Evolutionary conservation across 2,113 vertebrate genomes (phyloP), one percentile per base, ranked within the genome.

Genomic region (Antechinus stuartii): DNA sequence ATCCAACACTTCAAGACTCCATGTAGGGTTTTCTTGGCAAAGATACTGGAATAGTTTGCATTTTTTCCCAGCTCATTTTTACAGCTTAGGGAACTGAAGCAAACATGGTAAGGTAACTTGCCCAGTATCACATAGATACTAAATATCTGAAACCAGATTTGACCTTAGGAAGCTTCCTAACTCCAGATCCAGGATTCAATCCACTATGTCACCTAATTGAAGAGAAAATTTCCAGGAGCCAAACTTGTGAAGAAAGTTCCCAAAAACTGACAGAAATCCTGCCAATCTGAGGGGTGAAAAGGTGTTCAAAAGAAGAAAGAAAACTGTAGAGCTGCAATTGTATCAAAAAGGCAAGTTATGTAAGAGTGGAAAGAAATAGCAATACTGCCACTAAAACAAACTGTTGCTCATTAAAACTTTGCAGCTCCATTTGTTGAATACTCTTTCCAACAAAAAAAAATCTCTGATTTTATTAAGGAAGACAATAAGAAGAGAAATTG

Each of bases 351-450:
- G 22, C 89, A 90, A 91, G 76, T 53, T 90, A 90, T 19, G 90
- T 90, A 89, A 42, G 1, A 25, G 16, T 91, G 42, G 27, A 68
- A 10, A 30, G 47, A 3, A 92, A 35, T 91, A 46, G 68, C 24
- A 50, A 84, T 3, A 12, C 30, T 47, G 84, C 35, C 16, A 0
- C 5, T 49, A 49, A 12, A 53, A 0, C 14, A 25, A 50, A 25
- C 53, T 89, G 9, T 2, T 47, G 61, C 42, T 94, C 96, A 93
- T 95, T 61, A 53, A 95, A 95, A 93, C 93, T 93, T 92, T 89
- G 95, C 54, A 55, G 55, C 47, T 6, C 52, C 19, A 26, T 92
- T 91, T 23, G 22, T 42, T 84, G 68, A 7, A 42, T 42, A 23
- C 6, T 84, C 35, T 42, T 84, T 42, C 68, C n/a, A 42, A 42